These are phyloP conservation scores for Podabrus alpinus DNA, from an alignment of 2,888 invertebrate species.

Conservation along the genomic window DNA sequence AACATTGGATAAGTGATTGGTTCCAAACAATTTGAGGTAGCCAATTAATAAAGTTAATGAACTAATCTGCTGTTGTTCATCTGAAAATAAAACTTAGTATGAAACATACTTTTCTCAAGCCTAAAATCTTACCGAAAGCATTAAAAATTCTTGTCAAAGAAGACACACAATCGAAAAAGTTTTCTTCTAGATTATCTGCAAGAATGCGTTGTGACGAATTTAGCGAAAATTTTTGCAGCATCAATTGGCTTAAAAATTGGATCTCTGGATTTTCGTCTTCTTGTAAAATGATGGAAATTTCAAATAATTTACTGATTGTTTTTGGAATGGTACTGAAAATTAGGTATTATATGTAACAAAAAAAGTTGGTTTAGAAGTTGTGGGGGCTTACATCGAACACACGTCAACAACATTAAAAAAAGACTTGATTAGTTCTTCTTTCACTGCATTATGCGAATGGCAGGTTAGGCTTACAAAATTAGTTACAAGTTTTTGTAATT, in stretches of 20 bases:
- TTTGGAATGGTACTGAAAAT: constrained; percentile 63
- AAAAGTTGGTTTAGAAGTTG: not conserved
- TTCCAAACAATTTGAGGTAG: constrained; percentile 64
- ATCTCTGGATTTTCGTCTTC: constrained; percentile 67
- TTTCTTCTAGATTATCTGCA: constrained; percentile 63
- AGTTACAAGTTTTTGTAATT: constrained; percentile 55
- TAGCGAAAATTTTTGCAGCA: constrained; percentile 53
- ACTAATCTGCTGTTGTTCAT: constrained; percentile 64
- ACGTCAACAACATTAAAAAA: constrained; percentile 62
- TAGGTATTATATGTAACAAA: no score
- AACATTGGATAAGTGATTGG: constrained; percentile 61
- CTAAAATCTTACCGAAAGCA: constrained; percentile 57
- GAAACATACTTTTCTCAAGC: not conserved
- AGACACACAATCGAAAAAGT: constrained; percentile 62
- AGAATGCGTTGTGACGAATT: constrained; percentile 52
- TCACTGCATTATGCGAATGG: constrained; percentile 66
- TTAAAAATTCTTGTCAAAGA: constrained; percentile 70
- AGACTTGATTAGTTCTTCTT: constrained; percentile 65
- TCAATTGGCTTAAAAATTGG: constrained; percentile 50
- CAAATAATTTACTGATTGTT: constrained; percentile 65
- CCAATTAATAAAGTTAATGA: constrained; percentile 69
- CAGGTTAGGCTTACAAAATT: constrained; percentile 56
- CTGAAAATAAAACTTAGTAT: constrained; percentile 48
- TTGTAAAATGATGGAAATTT: constrained; percentile 69
- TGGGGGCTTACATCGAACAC: constrained; percentile 61